A percentile compares a stretch with the other conserved stretches of the same genome.
Conservation (phyloP, 2,113 vertebrate genomes). For the Phasianus colchicus region DNA sequence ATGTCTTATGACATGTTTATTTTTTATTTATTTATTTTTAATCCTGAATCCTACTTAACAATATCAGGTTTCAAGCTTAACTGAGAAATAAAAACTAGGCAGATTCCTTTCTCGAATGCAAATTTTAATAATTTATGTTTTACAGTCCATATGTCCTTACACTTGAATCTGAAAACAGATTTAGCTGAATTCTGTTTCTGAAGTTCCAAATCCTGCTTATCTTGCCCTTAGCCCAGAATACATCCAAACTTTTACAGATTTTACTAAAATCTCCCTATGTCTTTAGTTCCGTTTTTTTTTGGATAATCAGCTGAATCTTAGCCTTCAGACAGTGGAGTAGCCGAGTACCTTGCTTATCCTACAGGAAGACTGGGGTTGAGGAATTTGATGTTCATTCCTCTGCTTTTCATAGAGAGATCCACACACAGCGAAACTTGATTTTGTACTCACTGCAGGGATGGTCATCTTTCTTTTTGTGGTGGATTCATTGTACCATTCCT, state of each 20-base stretch:
- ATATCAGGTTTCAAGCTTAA: background rate
- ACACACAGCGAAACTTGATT: background rate
- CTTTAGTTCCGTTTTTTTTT: background rate
- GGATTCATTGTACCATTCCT: background rate
- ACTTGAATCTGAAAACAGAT: background rate
- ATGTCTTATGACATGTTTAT: background rate
- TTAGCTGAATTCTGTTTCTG: background rate
- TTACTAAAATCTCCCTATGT: background rate
- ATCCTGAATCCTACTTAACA: background rate
- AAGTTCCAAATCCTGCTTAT: background rate
- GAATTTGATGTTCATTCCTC: background rate
- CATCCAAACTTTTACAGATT: background rate
- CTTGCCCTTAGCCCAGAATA: background rate
- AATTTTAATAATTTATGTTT: background rate
- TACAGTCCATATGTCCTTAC: background rate
- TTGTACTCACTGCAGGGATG: background rate
- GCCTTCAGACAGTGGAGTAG: background rate
- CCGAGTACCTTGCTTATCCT: background rate
- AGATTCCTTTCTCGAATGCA: background rate
- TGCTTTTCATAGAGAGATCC: background rate
- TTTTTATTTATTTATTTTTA: background rate
- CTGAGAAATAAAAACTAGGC: background rate
- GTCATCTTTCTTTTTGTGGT: background rate
- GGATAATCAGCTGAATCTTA: background rate
- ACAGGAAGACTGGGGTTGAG: background rate